These are phyloP conservation scores for Brienomyrus longianalis DNA, from an alignment of 2,113 vertebrate species.

Conservation along the genomic window DNA sequence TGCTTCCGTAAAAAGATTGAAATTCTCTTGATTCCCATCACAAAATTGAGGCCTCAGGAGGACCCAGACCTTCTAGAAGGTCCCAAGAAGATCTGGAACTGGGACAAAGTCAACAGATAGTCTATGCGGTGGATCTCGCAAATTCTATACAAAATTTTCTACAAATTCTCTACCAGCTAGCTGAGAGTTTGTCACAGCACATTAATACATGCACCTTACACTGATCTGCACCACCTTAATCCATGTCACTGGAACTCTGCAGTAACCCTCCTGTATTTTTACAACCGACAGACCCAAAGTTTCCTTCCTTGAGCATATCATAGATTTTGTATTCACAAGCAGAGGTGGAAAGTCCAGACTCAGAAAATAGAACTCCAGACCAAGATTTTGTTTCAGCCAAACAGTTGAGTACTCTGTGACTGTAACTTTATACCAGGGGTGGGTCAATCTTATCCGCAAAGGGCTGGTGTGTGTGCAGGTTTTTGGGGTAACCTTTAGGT, in stretches of 20 bases:
- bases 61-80: not conserved
- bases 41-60: conserved; percentile 1
- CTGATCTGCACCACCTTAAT: not conserved
- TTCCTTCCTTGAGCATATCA: not conserved
- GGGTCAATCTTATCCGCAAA: too few relatives aligned
- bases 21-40: not conserved
- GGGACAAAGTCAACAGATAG: not conserved
- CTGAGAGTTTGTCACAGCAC: not conserved
- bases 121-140: not conserved
- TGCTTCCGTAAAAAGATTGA: not conserved
- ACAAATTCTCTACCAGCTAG: not conserved
- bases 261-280: not conserved
- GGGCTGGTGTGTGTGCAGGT: too few relatives aligned
- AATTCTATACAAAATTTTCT: not conserved
- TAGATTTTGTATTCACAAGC: not conserved
- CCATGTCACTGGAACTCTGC: not conserved
- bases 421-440: too few relatives aligned
- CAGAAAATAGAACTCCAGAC: not conserved
- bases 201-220: not conserved
- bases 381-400: not conserved
- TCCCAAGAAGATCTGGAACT: not conserved
- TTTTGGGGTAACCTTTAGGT: too few relatives aligned
- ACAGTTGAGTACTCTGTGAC: not conserved
- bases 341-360: not conserved
- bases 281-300: not conserved